Evolutionary conservation across 2,113 vertebrate genomes (phyloP).

Genomic region (Barbus barbus): DNA sequence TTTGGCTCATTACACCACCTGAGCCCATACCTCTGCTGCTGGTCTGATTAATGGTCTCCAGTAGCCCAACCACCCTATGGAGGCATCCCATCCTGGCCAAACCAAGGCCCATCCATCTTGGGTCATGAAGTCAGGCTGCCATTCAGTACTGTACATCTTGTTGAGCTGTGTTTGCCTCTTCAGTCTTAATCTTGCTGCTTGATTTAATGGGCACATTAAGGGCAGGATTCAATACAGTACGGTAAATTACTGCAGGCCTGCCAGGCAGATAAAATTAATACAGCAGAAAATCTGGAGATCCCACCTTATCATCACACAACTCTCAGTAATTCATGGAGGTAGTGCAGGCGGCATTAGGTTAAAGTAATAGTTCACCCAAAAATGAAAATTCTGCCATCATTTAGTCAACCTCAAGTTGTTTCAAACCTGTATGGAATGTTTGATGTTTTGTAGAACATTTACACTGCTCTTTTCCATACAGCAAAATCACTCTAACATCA

Average conservation of each 20-base stretch:
- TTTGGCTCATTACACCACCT: conserved; percentile 79
- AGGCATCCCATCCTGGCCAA: conserved; percentile 69
- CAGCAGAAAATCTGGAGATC: conserved; percentile 49
- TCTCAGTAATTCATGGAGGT: conserved; percentile 35
- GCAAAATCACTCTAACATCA: no score
- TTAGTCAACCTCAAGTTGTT: not conserved
- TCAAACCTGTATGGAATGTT: not conserved
- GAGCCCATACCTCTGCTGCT: conserved; percentile 71
- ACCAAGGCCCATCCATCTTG: conserved; percentile 73
- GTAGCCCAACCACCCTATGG: conserved; percentile 63
- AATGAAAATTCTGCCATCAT: conserved; percentile 13
- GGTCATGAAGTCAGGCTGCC: conserved; percentile 60
- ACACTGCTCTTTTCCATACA: not conserved
- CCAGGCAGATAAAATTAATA: conserved; percentile 52
- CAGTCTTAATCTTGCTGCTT: conserved; percentile 64
- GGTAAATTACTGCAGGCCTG: conserved; percentile 61
- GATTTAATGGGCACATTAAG: conserved; percentile 69
- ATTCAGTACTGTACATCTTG: conserved; percentile 62
- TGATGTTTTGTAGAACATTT: not conserved
- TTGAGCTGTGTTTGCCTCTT: conserved; percentile 54
- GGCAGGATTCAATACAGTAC: conserved; percentile 61
- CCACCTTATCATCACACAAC: conserved; percentile 25
- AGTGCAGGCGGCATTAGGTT: not conserved
- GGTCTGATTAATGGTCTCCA: conserved; percentile 77
- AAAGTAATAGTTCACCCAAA: not conserved